Percentiles rank a stretch among this genome's conserved stretches.
Conservation (phyloP, 2,797 vertebrate species). For the Sebastes itinus region DNA sequence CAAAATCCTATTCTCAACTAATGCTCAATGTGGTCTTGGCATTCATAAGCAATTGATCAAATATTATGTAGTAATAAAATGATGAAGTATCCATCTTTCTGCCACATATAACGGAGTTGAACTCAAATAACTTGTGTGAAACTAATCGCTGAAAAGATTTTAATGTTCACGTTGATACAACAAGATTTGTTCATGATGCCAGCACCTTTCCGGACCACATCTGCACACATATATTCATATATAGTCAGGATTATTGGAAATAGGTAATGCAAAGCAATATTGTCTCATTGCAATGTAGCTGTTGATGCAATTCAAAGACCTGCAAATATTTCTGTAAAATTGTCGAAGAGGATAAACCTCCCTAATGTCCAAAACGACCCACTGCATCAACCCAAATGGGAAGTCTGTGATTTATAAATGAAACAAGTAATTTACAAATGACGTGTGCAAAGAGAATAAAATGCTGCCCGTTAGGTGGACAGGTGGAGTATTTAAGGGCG, state of each 20-base stretch:
- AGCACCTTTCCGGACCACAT: background rate
- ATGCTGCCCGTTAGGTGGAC: background rate
- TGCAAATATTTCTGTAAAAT: background rate
- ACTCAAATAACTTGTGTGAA: background rate
- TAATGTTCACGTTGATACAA: background rate
- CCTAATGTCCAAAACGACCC: background rate
- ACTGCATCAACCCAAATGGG: background rate
- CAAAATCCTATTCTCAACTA: background rate
- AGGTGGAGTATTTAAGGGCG: background rate
- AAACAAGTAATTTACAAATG: background rate
- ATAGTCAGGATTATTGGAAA: background rate
- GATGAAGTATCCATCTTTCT: background rate
- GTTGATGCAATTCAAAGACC: background rate
- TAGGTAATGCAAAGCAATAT: background rate
- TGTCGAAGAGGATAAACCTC: background rate
- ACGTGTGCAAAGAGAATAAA: background rate
- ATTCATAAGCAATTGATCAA: background rate
- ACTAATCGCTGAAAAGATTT: background rate
- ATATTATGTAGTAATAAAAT: background rate
- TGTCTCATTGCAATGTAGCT: background rate
- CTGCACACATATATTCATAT: background rate
- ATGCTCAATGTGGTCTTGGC: background rate
- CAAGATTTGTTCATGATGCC: background rate
- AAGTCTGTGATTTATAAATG: background rate
- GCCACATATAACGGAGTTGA: background rate